Evolutionary conservation across 2,888 invertebrate species (phyloP).

Genomic region (Deilephila elpenor): DNA sequence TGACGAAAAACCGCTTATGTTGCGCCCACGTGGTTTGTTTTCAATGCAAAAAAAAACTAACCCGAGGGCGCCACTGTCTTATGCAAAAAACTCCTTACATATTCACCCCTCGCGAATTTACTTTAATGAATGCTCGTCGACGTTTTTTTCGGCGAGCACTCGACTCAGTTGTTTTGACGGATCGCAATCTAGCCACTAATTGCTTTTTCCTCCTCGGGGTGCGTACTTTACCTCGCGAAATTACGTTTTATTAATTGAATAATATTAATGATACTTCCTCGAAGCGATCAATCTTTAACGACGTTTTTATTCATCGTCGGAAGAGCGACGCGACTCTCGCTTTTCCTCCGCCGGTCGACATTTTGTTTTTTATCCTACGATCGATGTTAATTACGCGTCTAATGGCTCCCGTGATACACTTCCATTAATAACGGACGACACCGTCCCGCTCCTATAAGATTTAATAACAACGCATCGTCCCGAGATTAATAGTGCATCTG

Average conservation of each 20-base stretch:
- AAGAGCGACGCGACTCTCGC: conserved; percentile 71
- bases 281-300: conserved; percentile 82
- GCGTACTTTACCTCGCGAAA: conserved; percentile 77
- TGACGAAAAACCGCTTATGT: conserved; percentile 81
- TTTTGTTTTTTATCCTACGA: conserved; percentile 70
- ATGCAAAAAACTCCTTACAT: conserved; percentile 83
- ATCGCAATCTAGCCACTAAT: conserved; percentile 85
- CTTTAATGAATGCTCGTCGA: conserved; percentile 81
- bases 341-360: conserved; percentile 61
- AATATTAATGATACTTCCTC: conserved; percentile 84
- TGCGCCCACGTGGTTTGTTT: conserved; percentile 83
- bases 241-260: conserved; percentile 85
- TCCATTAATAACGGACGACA: conserved; percentile 82
- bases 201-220: conserved; percentile 83
- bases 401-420: conserved; percentile 84
- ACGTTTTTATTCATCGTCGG: conserved; percentile 79
- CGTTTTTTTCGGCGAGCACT: conserved; percentile 72
- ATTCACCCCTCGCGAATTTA: conserved; percentile 84
- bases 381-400: conserved; percentile 83
- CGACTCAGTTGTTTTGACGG: conserved; percentile 84
- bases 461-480: conserved; percentile 72
- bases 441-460: conserved; percentile 66
- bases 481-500: conserved; percentile 81
- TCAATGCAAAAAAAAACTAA: conserved; percentile 71
- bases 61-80: conserved; percentile 82